Conservation (phyloP, 1,140 invertebrate species). For the Papilio xuthus region DNA sequence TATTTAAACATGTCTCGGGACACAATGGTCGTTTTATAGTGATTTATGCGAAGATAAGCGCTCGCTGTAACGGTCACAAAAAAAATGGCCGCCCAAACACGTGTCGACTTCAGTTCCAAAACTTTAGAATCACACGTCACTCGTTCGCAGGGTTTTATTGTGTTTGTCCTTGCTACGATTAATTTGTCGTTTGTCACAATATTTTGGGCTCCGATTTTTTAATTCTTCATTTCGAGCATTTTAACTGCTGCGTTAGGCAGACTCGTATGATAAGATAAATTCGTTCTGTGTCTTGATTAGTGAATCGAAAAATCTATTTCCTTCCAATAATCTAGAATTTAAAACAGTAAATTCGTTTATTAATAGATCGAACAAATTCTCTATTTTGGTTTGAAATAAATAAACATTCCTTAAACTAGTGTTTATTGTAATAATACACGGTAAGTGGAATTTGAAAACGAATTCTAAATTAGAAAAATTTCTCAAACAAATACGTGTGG, state of each 20-base stretch:
- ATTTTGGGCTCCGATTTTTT: neutral
- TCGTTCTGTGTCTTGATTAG: neutral
- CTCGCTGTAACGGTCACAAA: neutral
- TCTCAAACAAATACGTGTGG: neutral
- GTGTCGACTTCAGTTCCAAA: slow-evolving; percentile 14
- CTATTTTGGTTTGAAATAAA: neutral
- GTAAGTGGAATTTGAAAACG: neutral
- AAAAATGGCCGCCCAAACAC: slow-evolving; percentile 30
- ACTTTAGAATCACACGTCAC: neutral
- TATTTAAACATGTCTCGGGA: neutral
- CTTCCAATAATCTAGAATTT: neutral
- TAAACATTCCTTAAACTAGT: neutral
- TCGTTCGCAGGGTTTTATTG: neutral
- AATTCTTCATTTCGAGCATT: slow-evolving; percentile 32
- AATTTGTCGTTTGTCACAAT: slow-evolving; percentile 27
- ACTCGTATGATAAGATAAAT: neutral
- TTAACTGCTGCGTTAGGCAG: neutral
- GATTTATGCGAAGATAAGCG: slow-evolving; percentile 28
- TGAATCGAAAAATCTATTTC: too few relatives aligned
- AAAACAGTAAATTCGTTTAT: neutral
- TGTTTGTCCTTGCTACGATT: slow-evolving; percentile 22
- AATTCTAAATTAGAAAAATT: neutral
- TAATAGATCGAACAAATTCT: neutral
- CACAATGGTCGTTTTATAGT: slow-evolving; percentile 24
- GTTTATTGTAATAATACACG: neutral